Conservation (phyloP, 2,113 vertebrate genomes). For the Leucoraja erinaceus region DNA sequence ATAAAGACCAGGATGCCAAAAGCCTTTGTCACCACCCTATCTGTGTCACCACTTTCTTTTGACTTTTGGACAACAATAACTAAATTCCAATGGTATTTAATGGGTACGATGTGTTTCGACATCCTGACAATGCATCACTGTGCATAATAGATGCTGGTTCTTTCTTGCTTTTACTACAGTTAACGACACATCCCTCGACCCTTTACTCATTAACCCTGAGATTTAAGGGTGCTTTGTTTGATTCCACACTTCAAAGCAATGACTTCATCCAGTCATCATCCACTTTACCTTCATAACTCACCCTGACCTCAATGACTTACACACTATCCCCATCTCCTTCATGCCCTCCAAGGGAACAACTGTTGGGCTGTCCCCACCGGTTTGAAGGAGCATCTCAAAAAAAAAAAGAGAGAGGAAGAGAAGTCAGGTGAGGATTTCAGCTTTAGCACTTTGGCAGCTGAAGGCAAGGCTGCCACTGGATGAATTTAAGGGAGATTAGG, state of each 20-base stretch:
- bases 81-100: neutral
- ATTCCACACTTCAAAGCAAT: neutral
- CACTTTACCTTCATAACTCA: neutral
- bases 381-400: no score
- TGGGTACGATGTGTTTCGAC: neutral
- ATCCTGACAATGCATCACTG: neutral
- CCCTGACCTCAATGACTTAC: neutral
- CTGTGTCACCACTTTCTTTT: neutral
- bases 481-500: no score
- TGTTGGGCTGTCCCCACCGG: neutral
- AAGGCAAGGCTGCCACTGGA: no score
- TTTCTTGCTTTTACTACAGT: neutral
- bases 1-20: no score
- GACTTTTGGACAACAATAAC: neutral
- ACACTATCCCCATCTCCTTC: neutral
- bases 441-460: no score
- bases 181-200: neutral
- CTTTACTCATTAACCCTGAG: neutral
- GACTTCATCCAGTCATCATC: neutral
- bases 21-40: no score
- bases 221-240: neutral
- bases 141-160: neutral
- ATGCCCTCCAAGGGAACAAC: neutral
- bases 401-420: no score
- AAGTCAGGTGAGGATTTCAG: no score